Conservation (phyloP, 2,888 invertebrate genomes). For the Emesis castigata region DNA sequence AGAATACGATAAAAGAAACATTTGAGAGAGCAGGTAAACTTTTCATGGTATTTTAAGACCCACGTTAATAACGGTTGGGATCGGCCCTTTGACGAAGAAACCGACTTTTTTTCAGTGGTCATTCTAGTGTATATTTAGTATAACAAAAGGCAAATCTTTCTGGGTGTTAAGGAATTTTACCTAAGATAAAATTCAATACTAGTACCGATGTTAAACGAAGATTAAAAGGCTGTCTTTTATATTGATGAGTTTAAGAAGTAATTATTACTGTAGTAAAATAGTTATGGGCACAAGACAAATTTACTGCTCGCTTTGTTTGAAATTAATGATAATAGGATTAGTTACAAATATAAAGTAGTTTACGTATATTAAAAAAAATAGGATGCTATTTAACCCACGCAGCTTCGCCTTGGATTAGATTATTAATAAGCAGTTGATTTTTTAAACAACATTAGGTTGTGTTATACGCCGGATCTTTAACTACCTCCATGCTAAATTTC, state of each 20-base stretch:
- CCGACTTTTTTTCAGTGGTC: constrained; percentile 80
- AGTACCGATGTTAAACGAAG: constrained; percentile 27
- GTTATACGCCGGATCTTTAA: too few relatives aligned
- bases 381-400: too few relatives aligned
- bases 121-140: constrained; percentile 79
- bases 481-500: too few relatives aligned
- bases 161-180: constrained; percentile 77
- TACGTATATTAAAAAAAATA: too few relatives aligned
- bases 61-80: constrained; percentile 72
- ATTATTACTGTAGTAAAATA: not conserved
- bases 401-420: too few relatives aligned
- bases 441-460: too few relatives aligned
- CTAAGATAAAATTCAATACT: constrained; percentile 70
- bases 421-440: too few relatives aligned
- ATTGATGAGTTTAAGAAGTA: not conserved
- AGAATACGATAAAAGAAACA: constrained; percentile 82
- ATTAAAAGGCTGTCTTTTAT: constrained; percentile 13
- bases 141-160: constrained; percentile 76
- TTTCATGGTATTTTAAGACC: constrained; percentile 78
- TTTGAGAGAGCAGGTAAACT: constrained; percentile 78
- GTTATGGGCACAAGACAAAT: not conserved
- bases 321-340: not conserved
- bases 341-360: too few relatives aligned
- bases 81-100: constrained; percentile 59
- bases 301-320: not conserved